phyloP scores from a whole-genome alignment of 2,888 invertebrate species.

The Drosophila borborema region DNA sequence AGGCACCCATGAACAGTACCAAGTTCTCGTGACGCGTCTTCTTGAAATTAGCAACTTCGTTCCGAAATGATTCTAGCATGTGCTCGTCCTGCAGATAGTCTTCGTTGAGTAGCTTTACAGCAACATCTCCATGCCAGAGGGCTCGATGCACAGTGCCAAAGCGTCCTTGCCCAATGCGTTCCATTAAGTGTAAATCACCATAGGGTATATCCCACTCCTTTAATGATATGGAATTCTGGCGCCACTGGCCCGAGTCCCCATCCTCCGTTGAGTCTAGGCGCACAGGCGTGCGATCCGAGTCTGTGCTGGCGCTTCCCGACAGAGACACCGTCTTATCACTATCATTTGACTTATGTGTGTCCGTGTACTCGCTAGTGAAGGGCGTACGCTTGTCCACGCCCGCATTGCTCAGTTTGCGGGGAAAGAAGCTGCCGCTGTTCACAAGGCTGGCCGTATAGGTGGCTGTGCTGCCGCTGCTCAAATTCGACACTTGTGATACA shows the following conservation, averaged over 20 bases:
- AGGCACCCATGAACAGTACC: slow-evolving; percentile 99
- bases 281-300: slow-evolving; percentile 93
- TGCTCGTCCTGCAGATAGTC: slow-evolving; percentile 94
- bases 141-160: slow-evolving; percentile 98
- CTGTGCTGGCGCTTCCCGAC: slow-evolving; percentile 91
- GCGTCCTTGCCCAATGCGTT: slow-evolving; percentile 95
- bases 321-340: slow-evolving; percentile 90
- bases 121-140: slow-evolving; percentile 99
- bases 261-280: slow-evolving; percentile 92
- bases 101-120: slow-evolving; percentile 97
- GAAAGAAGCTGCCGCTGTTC: slow-evolving; percentile 81
- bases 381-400: slow-evolving; percentile 80
- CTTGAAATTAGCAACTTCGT: slow-evolving; percentile 97
- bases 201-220: slow-evolving; percentile 99
- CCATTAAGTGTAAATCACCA: slow-evolving; percentile 94
- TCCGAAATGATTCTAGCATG: slow-evolving; percentile 96
- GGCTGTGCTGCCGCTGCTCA: slow-evolving; percentile 53
- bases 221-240: slow-evolving; percentile 94
- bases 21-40: slow-evolving; percentile 99
- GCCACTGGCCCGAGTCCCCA: slow-evolving; percentile 90
- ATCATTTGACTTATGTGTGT: slow-evolving; percentile 87
- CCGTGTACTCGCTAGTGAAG: slow-evolving; percentile 85
- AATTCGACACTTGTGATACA: slow-evolving; percentile 46
- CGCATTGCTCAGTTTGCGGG: slow-evolving; percentile 86
- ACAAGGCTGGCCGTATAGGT: slow-evolving; percentile 65